These are phyloP conservation scores for Drosophila nikananu DNA, from an alignment of 1,140 invertebrate genomes.

Conservation along the genomic window DNA sequence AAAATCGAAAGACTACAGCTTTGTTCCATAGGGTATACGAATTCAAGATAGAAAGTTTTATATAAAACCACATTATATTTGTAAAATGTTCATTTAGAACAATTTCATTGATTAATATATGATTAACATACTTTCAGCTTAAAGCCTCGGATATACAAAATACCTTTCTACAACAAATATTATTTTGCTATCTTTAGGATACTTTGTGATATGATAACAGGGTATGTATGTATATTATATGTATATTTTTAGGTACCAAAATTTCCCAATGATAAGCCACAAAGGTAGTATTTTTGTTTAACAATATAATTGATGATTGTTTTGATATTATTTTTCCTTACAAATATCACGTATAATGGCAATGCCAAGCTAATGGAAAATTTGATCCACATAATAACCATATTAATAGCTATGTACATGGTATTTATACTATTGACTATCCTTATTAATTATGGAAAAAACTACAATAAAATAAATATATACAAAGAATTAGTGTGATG, in stretches of 20 bases:
- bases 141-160: neutral
- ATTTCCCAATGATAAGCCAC: conserved; percentile 6
- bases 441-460: neutral
- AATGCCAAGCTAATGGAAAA: neutral
- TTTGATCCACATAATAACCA: neutral
- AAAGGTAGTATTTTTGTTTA: neutral
- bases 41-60: neutral
- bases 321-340: neutral
- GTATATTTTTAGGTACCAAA: neutral
- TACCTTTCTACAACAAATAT: neutral
- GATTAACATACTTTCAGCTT: neutral
- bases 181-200: conserved; percentile 10
- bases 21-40: neutral
- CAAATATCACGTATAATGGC: neutral
- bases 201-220: conserved; percentile 16
- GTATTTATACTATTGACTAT: neutral
- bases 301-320: conserved; percentile 10
- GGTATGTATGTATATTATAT: neutral
- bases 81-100: no score
- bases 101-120: neutral
- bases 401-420: neutral
- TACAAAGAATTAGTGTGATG: neutral
- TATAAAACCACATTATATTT: neutral
- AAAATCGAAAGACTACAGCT: neutral
- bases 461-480: neutral